Evolutionary conservation across 2,797 vertebrate genomes (phyloP).

Genomic region (Parambassis ranga): DNA sequence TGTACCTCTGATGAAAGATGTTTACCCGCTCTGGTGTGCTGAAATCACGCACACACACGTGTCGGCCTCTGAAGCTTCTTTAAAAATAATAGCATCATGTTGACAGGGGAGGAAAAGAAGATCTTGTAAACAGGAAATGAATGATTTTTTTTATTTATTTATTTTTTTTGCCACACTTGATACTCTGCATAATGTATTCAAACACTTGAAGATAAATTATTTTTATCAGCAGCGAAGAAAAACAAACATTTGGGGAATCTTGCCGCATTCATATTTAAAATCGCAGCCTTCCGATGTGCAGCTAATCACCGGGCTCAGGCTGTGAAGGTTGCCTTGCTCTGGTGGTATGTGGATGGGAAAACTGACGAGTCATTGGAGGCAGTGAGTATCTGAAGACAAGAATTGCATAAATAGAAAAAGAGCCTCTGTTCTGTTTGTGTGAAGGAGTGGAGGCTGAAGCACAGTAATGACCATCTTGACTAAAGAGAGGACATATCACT

Average conservation of each 20-base stretch:
- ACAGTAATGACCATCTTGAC: slow-evolving; percentile 33
- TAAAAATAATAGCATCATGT: slow-evolving; percentile 36
- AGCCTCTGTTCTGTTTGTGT: slow-evolving; percentile 24
- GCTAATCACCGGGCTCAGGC: slow-evolving; percentile 52
- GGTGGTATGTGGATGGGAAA: slow-evolving; percentile 18
- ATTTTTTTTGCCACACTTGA: slow-evolving; percentile 45
- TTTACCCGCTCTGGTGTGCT: slow-evolving; percentile 38
- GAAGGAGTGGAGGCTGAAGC: slow-evolving; percentile 6
- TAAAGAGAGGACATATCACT: slow-evolving; percentile 23
- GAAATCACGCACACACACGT: slow-evolving; percentile 17
- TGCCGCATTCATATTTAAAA: slow-evolving; percentile 33
- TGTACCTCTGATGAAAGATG: slow-evolving; percentile 52
- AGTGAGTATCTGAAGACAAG: slow-evolving; percentile 24
- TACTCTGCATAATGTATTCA: slow-evolving; percentile 43
- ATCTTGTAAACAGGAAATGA: slow-evolving; percentile 61
- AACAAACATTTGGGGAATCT: slow-evolving; percentile 52
- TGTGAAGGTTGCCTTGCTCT: slow-evolving; percentile 31
- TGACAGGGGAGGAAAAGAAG: neutral
- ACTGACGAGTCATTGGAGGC: slow-evolving; percentile 55
- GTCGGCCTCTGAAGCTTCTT: slow-evolving; percentile 16
- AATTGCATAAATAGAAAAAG: slow-evolving; percentile 47
- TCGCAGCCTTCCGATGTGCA: slow-evolving; percentile 27
- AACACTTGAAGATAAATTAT: slow-evolving; percentile 38
- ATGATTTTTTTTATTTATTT: slow-evolving; percentile 53
- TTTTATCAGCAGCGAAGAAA: slow-evolving; percentile 29